Evolutionary conservation across 2,888 invertebrate genomes (phyloP), one percentile per base, ranked within the genome.

Genomic region (Pachymerium ferrugineum): DNA sequence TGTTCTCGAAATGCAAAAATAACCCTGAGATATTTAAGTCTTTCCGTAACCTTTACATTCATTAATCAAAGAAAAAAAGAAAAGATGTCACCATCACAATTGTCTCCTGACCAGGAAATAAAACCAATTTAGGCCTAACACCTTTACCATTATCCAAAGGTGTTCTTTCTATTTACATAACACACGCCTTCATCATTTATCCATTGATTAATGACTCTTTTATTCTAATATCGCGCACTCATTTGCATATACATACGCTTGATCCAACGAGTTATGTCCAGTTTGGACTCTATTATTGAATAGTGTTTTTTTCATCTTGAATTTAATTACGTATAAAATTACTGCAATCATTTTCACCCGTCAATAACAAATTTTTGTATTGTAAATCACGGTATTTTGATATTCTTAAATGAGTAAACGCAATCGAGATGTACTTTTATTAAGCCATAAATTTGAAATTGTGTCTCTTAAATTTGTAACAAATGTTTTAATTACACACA

Each of bases 161-260:
- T 54, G 54, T 54, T 54, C 22, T 54, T 54, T 25, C 54, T 54
- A 54, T 54, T 54, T 54, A 54, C 54, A 54, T 54, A 54, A 54
- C 54, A 54, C 54, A 54, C 8, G 22, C 54, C 54, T 54, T 54
- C 54, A 54, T 54, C 28, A 54, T 54, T 54, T 54, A 54, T 54
- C 54, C 28, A 54, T 54, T 54, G 54, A 54, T 54, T 54, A 54
- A 54, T 54, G 54, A 54, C 54, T 54, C 54, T 54, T 54, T 54
- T 54, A 54, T 54, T 54, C 28, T 54, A 54, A 54, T 54, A 54
- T 8, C 25, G 16, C 22, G 54, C 54, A 54, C 54, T 54, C 14
- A 54, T 54, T 54, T 54, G 25, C 54, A 54, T 54, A 54, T 22
- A 25, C 54, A 54, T 54, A 54, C 28, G 54, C 54, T 25, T 38